These are phyloP conservation scores for Malachius bipustulatus DNA, from an alignment of 2,888 invertebrate species.

Conservation along the genomic window DNA sequence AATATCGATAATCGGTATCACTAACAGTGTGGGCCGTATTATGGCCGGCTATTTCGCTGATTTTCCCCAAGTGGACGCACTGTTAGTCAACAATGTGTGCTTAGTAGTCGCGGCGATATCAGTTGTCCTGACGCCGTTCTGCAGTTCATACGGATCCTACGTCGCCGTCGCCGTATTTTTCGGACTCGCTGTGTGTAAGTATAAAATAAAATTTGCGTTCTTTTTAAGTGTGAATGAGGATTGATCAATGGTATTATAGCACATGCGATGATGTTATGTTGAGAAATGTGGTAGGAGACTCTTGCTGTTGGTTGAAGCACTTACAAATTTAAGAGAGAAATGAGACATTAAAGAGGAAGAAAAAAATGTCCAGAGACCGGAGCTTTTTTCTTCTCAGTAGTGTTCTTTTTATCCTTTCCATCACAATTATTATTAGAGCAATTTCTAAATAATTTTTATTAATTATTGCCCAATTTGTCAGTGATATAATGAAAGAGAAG, in stretches of 20 bases:
- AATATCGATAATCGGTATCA: slow-evolving; percentile 78
- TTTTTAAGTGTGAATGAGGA: too few species aligned
- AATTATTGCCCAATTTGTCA: too few species aligned
- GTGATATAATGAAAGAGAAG: neutral
- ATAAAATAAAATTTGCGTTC: slow-evolving; percentile 12
- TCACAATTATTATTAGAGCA: neutral
- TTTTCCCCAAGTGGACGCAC: slow-evolving; percentile 82
- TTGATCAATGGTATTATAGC: too few species aligned
- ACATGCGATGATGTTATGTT: too few species aligned
- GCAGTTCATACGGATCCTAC: slow-evolving; percentile 61
- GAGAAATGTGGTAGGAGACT: too few species aligned
- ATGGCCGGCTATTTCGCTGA: slow-evolving; percentile 83
- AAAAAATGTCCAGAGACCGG: too few species aligned
- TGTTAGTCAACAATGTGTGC: slow-evolving; percentile 87
- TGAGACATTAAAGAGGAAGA: too few species aligned
- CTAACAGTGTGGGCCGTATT: slow-evolving; percentile 88
- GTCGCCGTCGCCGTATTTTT: slow-evolving; percentile 77
- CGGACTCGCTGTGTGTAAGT: slow-evolving; percentile 83
- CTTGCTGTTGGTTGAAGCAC: too few species aligned
- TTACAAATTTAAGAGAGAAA: too few species aligned
- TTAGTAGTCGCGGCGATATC: slow-evolving; percentile 80
- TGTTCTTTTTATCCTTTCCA: slow-evolving; percentile 1
- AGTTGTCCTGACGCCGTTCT: slow-evolving; percentile 75
- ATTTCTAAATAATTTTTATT: neutral
- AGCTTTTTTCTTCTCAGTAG: too few species aligned